Evolutionary conservation across 2,113 vertebrate genomes (phyloP).

Genomic region (Campylomormyrus numenius): DNA sequence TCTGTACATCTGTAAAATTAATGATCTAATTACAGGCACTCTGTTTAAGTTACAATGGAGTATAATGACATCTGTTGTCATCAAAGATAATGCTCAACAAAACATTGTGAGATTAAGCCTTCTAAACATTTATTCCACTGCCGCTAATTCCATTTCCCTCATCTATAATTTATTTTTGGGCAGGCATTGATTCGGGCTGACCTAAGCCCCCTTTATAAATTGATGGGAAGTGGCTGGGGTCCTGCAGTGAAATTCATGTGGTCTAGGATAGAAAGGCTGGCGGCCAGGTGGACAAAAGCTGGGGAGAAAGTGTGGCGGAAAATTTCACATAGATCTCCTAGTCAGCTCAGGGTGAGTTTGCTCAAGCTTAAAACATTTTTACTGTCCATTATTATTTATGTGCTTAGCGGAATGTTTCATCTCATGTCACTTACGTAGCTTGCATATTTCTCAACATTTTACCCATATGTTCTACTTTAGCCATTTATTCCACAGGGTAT

Average conservation of each 20-base stretch:
- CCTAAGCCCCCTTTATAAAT: constrained; percentile 39
- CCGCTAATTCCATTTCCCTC: not conserved
- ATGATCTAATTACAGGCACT: not conserved
- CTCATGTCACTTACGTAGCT: not conserved
- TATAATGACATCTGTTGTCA: not conserved
- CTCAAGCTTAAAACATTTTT: not conserved
- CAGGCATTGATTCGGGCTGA: constrained; percentile 45
- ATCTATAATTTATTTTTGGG: not conserved
- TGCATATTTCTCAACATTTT: not conserved
- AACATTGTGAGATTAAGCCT: not conserved
- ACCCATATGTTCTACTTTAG: not conserved
- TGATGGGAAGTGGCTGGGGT: constrained; percentile 39
- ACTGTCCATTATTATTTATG: not conserved
- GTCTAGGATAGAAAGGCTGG: constrained; percentile 53
- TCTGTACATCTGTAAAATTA: not conserved
- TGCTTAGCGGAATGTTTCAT: not conserved
- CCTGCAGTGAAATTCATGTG: constrained; percentile 48
- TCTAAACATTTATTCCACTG: constrained; percentile 1
- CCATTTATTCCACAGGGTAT: not conserved
- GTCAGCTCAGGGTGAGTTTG: constrained; percentile 44
- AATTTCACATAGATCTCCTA: constrained; percentile 26
- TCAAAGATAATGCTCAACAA: not conserved
- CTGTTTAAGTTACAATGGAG: not conserved
- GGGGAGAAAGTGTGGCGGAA: constrained; percentile 40
- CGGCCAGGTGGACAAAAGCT: constrained; percentile 45